Percentiles rank a stretch among this genome's conserved stretches.
phyloP scores from a whole-genome alignment of 2,113 vertebrate species.

The Phylloscopus trochilus region DNA sequence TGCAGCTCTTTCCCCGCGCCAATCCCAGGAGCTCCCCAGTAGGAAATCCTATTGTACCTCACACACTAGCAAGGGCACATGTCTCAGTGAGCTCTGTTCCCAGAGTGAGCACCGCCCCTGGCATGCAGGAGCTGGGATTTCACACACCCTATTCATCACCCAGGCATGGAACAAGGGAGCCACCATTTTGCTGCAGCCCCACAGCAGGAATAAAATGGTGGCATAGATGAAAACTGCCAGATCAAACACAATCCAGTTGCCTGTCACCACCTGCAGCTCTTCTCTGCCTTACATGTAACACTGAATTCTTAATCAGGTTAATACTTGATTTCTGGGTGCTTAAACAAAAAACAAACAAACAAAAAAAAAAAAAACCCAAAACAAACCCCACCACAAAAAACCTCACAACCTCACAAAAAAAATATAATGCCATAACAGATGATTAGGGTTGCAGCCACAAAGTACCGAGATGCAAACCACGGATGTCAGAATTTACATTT shows the following conservation, averaged over 20 bases:
- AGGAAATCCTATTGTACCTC: neutral
- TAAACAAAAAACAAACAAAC: neutral
- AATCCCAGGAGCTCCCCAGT: neutral
- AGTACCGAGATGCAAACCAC: neutral
- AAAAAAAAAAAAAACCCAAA: neutral
- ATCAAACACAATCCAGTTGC: slow-evolving; percentile 47
- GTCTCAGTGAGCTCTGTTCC: neutral
- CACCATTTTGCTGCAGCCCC: slow-evolving; percentile 68
- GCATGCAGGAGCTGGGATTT: neutral
- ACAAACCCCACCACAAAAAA: neutral
- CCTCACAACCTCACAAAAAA: neutral
- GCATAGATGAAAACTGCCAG: slow-evolving; percentile 65
- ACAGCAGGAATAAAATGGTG: slow-evolving; percentile 62
- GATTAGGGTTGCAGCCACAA: neutral
- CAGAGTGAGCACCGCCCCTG: neutral
- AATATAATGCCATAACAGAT: neutral
- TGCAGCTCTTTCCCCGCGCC: neutral
- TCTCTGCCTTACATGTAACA: slow-evolving; percentile 21
- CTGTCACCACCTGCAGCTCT: slow-evolving; percentile 63
- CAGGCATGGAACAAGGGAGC: neutral
- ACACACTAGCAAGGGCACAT: neutral
- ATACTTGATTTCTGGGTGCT: slow-evolving; percentile 49
- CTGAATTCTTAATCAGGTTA: slow-evolving; percentile 64
- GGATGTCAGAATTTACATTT: neutral
- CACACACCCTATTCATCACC: neutral